These are phyloP conservation scores for Protaetia brevitarsis DNA, from an alignment of 1,140 invertebrate species.

Conservation along the genomic window DNA sequence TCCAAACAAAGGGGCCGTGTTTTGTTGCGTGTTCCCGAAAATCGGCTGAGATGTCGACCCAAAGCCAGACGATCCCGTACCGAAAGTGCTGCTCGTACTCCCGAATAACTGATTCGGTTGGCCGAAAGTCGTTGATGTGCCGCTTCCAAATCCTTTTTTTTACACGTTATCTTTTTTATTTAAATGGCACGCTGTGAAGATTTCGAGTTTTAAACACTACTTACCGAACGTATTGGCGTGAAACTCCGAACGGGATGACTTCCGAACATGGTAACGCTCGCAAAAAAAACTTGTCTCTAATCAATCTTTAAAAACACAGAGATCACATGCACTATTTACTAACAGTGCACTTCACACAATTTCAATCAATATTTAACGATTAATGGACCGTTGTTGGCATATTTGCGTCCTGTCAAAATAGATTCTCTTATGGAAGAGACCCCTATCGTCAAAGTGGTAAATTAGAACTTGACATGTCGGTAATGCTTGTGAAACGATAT, in stretches of 20 bases:
- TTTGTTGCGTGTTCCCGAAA: slow-evolving; percentile 38
- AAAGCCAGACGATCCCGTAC: slow-evolving; percentile 28
- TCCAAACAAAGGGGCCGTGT: slow-evolving; percentile 53
- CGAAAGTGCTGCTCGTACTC: slow-evolving; percentile 35
- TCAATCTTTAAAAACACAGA: too few relatives aligned
- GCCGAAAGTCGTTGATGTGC: slow-evolving; percentile 35
- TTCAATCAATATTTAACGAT: too few relatives aligned
- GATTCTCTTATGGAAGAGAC: too few relatives aligned
- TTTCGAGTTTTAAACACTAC: too few relatives aligned
- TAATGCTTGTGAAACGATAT: too few relatives aligned
- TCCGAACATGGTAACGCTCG: slow-evolving; percentile 5
- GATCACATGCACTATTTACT: too few relatives aligned
- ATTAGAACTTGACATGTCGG: too few relatives aligned
- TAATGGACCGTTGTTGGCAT: too few relatives aligned
- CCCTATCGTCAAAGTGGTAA: too few relatives aligned
- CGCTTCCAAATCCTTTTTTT: slow-evolving; percentile 34
- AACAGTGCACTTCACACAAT: too few relatives aligned
- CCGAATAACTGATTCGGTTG: slow-evolving; percentile 34
- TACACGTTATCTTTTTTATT: neutral
- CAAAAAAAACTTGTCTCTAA: neutral
- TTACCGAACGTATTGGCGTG: slow-evolving; percentile 15
- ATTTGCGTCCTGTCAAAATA: too few relatives aligned
- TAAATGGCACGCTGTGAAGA: too few relatives aligned
- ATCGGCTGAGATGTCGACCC: slow-evolving; percentile 28
- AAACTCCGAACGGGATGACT: neutral